phyloP scores from a whole-genome alignment of 2,888 invertebrate genomes.

The Stenchaetothrips biformis region DNA sequence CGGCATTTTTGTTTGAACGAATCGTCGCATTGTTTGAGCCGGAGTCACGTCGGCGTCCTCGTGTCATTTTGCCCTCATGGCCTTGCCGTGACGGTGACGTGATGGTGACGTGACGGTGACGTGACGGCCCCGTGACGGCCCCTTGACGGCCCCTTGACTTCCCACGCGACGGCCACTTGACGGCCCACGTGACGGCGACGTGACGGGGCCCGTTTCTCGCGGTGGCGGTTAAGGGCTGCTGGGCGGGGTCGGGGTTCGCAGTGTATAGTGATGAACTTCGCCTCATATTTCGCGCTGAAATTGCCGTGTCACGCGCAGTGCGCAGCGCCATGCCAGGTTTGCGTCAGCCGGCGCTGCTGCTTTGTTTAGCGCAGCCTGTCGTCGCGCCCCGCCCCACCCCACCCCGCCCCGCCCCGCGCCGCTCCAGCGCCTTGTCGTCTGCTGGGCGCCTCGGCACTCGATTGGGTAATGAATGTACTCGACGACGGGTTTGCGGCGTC shows the following conservation, averaged over 20 bases:
- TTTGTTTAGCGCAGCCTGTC: background rate
- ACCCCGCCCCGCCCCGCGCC: background rate
- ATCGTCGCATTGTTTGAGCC: too few species aligned
- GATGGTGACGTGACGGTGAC: too few species aligned
- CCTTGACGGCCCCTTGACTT: too few species aligned
- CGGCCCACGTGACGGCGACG: too few species aligned
- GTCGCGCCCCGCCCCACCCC: background rate
- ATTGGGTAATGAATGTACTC: constrained; percentile 9
- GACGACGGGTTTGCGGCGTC: background rate
- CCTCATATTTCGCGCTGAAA: constrained; percentile 15
- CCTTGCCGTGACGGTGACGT: too few species aligned
- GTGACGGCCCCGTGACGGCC: too few species aligned
- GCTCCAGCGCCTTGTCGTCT: background rate
- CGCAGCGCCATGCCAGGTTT: background rate
- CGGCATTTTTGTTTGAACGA: too few species aligned
- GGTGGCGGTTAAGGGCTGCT: background rate
- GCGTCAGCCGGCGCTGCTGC: background rate
- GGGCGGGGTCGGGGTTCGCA: background rate
- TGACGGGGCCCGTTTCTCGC: too few species aligned
- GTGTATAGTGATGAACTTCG: background rate
- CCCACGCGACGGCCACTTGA: too few species aligned
- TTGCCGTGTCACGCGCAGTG: constrained; percentile 7
- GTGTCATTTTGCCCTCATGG: too few species aligned
- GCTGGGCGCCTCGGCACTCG: background rate
- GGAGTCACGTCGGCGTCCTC: too few species aligned